Base-by-base conservation (phyloP, 2,888 invertebrate species). In the Phalera bucephala region DNA sequence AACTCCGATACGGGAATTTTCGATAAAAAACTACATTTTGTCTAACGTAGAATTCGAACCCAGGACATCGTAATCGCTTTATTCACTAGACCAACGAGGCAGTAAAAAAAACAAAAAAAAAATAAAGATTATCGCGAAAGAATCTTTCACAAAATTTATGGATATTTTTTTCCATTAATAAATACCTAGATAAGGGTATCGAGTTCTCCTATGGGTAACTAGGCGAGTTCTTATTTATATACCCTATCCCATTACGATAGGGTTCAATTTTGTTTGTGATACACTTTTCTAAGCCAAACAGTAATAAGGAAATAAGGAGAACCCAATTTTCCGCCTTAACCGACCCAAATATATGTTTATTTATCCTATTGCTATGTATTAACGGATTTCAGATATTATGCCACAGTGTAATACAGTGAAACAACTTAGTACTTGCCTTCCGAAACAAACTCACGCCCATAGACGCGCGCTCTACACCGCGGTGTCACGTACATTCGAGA, bases 281-380 rank as follows among this genome's bases (percentile, higher is more conserved):
- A 9, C n/a, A 31, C 6, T 12, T 13, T 22, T 29, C 14, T 14
- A 8, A 35, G 12, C 25, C 25, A 13, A 29, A 2, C 20, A n/a
- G 30, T 43, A 49, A 52, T 53, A 28, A 50, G 36, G 42, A 50
- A 40, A 40, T 42, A 33, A 39, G 23, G 27, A 10, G 6, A 28
- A 47, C 31, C 38, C 44, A 54, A 53, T 54, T 53, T 53, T 54
- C 47, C 51, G 53, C 39, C 28, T 39, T 41, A 50, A 29, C 37
- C 33, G 33, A 17, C 33, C 28, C 36, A 47, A 53, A 53, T 50
- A n/a, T n/a, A 51, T 34, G 37, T 38, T 51, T 45, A 47, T 48
- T 33, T 48, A 40, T 13, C 40, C 33, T 34, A 39, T 38, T 38
- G 31, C 27, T 45, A 28, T 47, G 43, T 51, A 13, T 13, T 21